Base-by-base conservation (phyloP, 2,888 invertebrate species). In the Caenorhabditis sulstoni region DNA sequence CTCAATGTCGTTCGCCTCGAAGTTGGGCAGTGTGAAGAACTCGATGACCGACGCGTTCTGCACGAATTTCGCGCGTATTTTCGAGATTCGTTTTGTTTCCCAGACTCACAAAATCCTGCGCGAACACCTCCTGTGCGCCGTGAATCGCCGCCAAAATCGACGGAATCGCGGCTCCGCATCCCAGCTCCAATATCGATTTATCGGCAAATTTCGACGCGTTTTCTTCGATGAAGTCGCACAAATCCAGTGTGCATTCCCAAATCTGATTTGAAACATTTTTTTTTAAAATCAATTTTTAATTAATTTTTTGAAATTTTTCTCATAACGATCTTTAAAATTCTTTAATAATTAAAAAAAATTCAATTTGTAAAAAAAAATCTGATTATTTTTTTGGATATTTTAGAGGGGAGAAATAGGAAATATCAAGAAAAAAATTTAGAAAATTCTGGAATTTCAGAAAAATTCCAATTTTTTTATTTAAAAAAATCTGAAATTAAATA, bases 171-270 rank as follows among this genome's bases (percentile, higher is more conserved):
- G 94, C 93, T 7, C 97, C 97, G 92, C 97, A 97, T 0, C 97
- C 97, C 75, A 97, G 92, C 92, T 92, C 97, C 59, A 97, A 91
- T 0, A 96, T 93, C 55, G 91, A 92, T 86, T 93, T 93, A 23
- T 85, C 86, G 4, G 47, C 55, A 29, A 84, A 80, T 35, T 71
- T 68, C 49, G 92, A 88, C 16, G 93, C 91, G 8, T 91, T 80
- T 3, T 86, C 79, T 44, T 91, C 86, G 44, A 96, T 90, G 90
- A 94, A 95, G 77, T 93, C 91, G 44, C 94, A 91, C 66, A 97
- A 91, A 91, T 97, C 96, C 87, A 93, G 92, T 5, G 95, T 95
- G 89, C 96, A 96, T 92, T 97, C 97, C 97, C 97, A 97, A 76
- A 86, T 84, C 86, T 85, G 68, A 45, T 41, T 20, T 22, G 14